Base-by-base conservation (phyloP, 1,140 invertebrate genomes). In the Delia radicum region DNA sequence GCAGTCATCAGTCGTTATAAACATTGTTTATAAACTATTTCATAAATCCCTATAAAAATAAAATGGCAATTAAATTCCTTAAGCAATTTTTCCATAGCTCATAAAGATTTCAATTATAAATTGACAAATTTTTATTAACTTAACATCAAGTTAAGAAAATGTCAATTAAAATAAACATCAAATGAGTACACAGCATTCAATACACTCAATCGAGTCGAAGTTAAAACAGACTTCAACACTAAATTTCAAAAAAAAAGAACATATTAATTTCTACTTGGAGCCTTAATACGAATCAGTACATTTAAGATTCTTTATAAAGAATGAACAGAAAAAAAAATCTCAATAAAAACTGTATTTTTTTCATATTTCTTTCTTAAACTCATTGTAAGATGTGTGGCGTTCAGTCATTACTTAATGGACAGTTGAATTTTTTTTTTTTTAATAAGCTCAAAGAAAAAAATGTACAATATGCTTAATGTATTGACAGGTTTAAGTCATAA, bases 101-200 rank as follows among this genome's bases (percentile, higher is more conserved):
- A 69, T 69, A 69, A 69, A 69, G n/a, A 69, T 69, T 69, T 33
- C 65, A 69, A 83, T 80, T 82, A 83, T 81, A 82, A 77, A 80
- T 81, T 81, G 80, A 83, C 81, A 83, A 83, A 83, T 83, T 83
- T 83, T 83, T 79, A 83, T 81, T 76, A 63, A 79, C 79, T 78
- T 24, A 33, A 24, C 28, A 46, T 48, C 74, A 26, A 26, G 71
- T 29, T 33, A 31, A 69, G 15, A 77, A 55, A 69, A 79, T 74
- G 48, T 69, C 71, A 46, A 55, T 73, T 48, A 81, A 81, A 80
- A 81, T 81, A 80, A 81, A 79, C 26, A 69, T 73, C 75, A 31
- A 26, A 31, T 12, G 18, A 18, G 78, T 63, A 63, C 62, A n/a
- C n/a, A n/a, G n/a, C n/a, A n/a, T n/a, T n/a, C n/a, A n/a, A n/a